Evolutionary conservation across 2,888 invertebrate genomes (phyloP).

Genomic region (Steromphala cineraria): DNA sequence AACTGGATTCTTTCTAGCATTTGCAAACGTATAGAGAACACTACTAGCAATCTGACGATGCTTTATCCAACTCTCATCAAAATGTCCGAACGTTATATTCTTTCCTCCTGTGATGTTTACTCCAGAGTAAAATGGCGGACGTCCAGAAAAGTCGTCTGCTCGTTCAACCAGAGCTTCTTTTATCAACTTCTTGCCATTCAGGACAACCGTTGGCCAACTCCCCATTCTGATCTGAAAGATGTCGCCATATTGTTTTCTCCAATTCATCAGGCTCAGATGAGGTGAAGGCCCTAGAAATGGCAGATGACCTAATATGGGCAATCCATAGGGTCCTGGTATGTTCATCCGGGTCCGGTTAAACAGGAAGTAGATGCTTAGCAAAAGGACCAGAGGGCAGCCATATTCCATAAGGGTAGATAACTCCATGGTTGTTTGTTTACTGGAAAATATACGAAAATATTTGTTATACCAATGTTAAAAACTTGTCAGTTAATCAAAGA

Average conservation of each 20-base stretch:
- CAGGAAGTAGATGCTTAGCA: neutral
- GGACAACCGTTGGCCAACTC: neutral
- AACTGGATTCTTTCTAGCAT: neutral
- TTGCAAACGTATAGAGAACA: neutral
- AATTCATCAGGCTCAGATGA: neutral
- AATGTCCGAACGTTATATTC: neutral
- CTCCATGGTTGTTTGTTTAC: no score
- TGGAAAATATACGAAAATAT: no score
- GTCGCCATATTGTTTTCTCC: neutral
- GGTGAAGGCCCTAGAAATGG: neutral
- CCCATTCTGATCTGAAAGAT: neutral
- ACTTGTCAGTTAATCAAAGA: no score
- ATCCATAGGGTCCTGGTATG: neutral
- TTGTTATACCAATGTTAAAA: no score
- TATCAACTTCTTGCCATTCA: neutral
- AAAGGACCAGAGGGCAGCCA: no score
- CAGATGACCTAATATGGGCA: neutral
- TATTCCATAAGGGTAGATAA: no score
- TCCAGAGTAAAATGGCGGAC: neutral
- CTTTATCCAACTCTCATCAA: neutral
- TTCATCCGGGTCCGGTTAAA: neutral
- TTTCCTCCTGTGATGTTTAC: neutral
- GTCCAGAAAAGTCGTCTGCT: neutral
- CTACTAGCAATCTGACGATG: neutral
- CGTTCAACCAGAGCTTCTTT: neutral